Percentiles rank a stretch among this genome's conserved stretches.
Evolutionary conservation across 2,113 vertebrate genomes (phyloP).

Genomic region (Edolisoma coerulescens): DNA sequence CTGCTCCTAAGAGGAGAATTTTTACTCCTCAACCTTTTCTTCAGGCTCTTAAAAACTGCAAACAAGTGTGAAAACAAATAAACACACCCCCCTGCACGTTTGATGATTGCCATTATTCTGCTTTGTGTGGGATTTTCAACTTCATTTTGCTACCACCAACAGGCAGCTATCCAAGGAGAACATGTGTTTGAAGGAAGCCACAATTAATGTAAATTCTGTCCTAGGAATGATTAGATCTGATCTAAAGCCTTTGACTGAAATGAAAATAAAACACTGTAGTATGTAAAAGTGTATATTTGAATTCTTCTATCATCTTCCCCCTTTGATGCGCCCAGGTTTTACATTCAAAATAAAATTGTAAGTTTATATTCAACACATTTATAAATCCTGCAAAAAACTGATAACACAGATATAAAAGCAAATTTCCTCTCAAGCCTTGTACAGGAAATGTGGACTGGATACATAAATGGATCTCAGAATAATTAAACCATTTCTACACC

Average conservation of each 20-base stretch:
- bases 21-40: neutral
- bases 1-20: neutral
- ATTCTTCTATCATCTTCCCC: neutral
- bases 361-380: neutral
- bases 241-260: neutral
- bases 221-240: neutral
- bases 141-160: neutral
- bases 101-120: neutral
- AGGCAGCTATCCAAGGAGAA: neutral
- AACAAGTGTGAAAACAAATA: neutral
- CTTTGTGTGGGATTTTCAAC: neutral
- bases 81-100: neutral
- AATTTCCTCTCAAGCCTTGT: neutral
- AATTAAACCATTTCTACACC: neutral
- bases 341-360: neutral
- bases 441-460: neutral
- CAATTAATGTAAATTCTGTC: neutral
- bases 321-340: neutral
- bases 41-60: neutral
- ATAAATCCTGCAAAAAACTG: neutral
- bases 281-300: neutral
- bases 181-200: neutral
- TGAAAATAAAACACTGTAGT: neutral
- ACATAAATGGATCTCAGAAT: neutral
- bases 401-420: neutral